These are phyloP conservation scores for Prunella strophiata DNA, from an alignment of 2,797 vertebrate genomes.

Conservation along the genomic window DNA sequence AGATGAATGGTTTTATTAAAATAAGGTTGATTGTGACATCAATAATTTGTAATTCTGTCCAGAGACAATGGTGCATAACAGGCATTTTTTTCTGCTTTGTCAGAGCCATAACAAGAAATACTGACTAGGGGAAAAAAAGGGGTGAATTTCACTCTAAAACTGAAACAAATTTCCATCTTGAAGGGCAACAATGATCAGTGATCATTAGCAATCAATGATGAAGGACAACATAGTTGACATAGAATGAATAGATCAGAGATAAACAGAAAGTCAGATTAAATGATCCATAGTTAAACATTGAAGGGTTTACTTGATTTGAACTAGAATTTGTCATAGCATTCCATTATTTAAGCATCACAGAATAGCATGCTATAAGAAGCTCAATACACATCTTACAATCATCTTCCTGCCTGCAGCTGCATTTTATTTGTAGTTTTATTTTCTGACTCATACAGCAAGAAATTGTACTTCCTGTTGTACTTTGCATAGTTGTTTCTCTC, in stretches of 20 bases:
- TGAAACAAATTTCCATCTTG: not conserved
- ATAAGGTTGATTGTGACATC: not conserved
- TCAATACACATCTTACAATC: not conserved
- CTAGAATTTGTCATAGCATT: not conserved
- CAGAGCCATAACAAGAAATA: not conserved
- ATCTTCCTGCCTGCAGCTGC: not conserved
- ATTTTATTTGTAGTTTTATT: not conserved
- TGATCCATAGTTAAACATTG: not conserved
- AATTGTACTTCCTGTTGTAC: not conserved
- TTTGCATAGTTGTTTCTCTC: not conserved
- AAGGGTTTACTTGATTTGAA: not conserved
- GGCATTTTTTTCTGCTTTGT: not conserved
- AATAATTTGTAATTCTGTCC: not conserved
- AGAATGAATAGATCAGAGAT: not conserved
- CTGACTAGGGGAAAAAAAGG: not conserved
- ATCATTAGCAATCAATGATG: not conserved
- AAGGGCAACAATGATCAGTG: not conserved
- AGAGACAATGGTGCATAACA: not conserved
- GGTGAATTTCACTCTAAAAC: not conserved
- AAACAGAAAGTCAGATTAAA: not conserved
- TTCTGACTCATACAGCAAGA: not conserved
- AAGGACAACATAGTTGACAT: not conserved
- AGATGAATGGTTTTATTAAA: not conserved
- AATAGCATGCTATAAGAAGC: not conserved
- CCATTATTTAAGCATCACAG: not conserved